A percentile compares a stretch with the other conserved stretches of the same genome.
These are phyloP conservation scores for Esperia sulphurella DNA, from an alignment of 2,888 invertebrate species.

Conservation along the genomic window DNA sequence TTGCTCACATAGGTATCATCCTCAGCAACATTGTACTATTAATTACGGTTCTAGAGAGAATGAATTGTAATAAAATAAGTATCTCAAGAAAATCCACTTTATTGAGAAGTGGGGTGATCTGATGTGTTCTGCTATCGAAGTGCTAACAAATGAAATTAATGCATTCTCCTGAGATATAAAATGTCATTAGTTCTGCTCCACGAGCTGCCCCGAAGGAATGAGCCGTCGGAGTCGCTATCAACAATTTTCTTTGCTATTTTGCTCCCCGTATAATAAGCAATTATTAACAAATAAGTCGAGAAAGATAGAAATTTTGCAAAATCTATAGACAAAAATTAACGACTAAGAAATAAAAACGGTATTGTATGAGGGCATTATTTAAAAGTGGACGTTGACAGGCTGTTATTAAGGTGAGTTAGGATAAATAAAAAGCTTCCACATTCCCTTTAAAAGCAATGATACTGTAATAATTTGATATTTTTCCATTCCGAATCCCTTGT, in stretches of 20 bases:
- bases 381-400: no score
- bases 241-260: neutral
- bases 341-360: no score
- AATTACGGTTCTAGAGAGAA: no score
- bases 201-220: conserved; percentile 43
- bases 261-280: neutral
- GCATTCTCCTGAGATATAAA: conserved; percentile 75
- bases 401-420: no score
- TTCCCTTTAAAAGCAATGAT: neutral
- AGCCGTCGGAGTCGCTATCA: neutral
- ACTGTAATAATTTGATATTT: conserved; percentile 24
- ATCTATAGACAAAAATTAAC: no score
- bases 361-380: no score
- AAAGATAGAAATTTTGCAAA: no score
- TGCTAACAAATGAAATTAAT: conserved; percentile 76
- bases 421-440: neutral
- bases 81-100: conserved; percentile 59
- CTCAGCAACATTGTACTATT: no score
- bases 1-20: no score
- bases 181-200: conserved; percentile 73
- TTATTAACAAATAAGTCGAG: neutral
- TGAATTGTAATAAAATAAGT: no score
- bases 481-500: conserved; percentile 31
- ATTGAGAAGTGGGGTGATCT: conserved; percentile 41
- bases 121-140: conserved; percentile 60